Base-by-base conservation (phyloP, 2,888 invertebrate species). In the Trachelus tabidus region DNA sequence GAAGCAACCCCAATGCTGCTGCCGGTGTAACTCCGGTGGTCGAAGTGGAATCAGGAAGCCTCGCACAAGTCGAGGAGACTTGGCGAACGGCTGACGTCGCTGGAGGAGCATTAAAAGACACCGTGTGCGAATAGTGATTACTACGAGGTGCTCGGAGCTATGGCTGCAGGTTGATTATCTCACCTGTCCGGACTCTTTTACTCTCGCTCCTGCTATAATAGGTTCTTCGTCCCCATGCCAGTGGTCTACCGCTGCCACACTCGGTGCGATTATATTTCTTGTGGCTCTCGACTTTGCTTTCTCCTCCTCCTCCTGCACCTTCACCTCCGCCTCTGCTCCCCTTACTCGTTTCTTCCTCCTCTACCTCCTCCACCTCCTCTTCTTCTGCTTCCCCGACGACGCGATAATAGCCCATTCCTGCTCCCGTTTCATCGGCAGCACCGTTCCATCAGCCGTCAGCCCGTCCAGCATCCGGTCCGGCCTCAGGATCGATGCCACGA, bases 141-240 rank as follows among this genome's bases (percentile, higher is more conserved):
- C 89, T 85, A 83, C 85, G 83, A 88, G 87, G 85, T 84, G 88
- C 88, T 88, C 84, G 82, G 82, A 86, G 85, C 84, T 83, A 83
- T 81, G 84, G 85, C 85, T 79, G 86, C 87, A 85, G 89, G 87
- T 90, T 90, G 89, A 90, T 90, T 90, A 90, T 90, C 90, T 89
- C 89, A 89, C 88, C 89, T 90, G 89, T 89, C 89, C 86, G 78
- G 87, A 89, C 88, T 89, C 88, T 88, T 89, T 89, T 89, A 88
- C 89, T 89, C 88, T 85, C 86, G 88, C 88, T 87, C 84, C 85
- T 84, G 87, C 87, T 89, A 85, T 88, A 89, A 88, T 90, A 88
- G 87, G 87, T 88, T 89, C 87, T 82, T 84, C 87, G 87, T 89
- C 86, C 85, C 83, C 83, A 77, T 84, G 83, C 83, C 84, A 85